Conservation (phyloP, 2,113 vertebrate genomes). For the Mola mola region DNA sequence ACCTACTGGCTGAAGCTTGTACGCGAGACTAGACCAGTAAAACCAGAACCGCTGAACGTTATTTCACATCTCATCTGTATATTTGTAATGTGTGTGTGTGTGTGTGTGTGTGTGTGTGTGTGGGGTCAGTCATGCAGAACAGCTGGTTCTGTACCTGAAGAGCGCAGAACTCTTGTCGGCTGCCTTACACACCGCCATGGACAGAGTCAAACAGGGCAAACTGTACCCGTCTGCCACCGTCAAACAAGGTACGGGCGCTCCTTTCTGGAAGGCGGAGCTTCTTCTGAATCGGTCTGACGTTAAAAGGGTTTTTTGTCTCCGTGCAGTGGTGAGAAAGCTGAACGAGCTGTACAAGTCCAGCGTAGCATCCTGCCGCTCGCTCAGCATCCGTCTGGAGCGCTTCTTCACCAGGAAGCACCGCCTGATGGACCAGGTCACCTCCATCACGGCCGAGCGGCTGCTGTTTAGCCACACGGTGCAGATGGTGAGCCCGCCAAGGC, state of each 20-base stretch:
- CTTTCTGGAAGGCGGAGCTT: not conserved
- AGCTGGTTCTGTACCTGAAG: conserved; percentile 95
- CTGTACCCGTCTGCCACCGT: conserved; percentile 93
- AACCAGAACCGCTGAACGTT: too few relatives aligned
- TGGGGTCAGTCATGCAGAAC: conserved; percentile 88
- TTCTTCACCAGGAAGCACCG: conserved; percentile 95
- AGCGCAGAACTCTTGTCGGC: conserved; percentile 91
- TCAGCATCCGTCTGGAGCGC: conserved; percentile 89
- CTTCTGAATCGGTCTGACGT: too few relatives aligned
- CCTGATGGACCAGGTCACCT: conserved; percentile 94
- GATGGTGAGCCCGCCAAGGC: conserved; percentile 87
- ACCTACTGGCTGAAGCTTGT: not conserved
- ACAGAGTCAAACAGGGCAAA: conserved; percentile 89
- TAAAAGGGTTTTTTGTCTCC: not conserved
- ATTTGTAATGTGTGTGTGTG: conserved; percentile 4
- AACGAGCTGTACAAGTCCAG: conserved; percentile 95
- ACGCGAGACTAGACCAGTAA: too few relatives aligned
- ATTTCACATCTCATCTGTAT: not conserved
- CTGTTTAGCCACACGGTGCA: conserved; percentile 95
- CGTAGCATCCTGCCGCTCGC: conserved; percentile 89
- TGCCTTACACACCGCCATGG: conserved; percentile 90
- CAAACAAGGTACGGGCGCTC: conserved; percentile 87
- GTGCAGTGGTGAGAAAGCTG: conserved; percentile 88
- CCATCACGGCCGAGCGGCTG: conserved; percentile 92
- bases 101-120: conserved; percentile 14